Conservation (phyloP, 1,140 invertebrate genomes). For the Drosophila ercepeae region DNA sequence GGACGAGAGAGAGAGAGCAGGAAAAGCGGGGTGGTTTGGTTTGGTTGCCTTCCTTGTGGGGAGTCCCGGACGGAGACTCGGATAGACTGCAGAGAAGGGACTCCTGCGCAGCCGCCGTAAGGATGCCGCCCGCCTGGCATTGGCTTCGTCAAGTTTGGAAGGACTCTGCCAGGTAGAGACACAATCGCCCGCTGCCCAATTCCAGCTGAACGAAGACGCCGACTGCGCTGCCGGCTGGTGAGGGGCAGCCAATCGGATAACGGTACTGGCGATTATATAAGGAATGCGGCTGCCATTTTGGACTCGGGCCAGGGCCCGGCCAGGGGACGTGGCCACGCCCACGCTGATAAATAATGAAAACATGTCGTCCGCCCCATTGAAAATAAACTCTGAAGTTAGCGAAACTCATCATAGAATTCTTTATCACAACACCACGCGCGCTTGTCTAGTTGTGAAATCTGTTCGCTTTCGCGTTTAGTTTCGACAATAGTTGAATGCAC, state of each 20-base stretch:
- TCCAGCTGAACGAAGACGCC: constrained; percentile 74
- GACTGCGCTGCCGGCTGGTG: constrained; percentile 36
- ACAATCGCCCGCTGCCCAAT: constrained; percentile 52
- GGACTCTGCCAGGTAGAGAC: constrained; percentile 45
- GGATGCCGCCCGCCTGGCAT: constrained; percentile 41
- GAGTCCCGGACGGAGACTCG: too few relatives aligned
- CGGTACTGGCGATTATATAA: constrained; percentile 45
- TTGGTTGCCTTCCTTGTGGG: neutral
- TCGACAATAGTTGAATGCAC: constrained; percentile 67
- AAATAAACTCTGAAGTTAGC: constrained; percentile 83
- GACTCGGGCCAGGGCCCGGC: constrained; percentile 8
- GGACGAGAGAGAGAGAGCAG: neutral
- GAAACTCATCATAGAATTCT: constrained; percentile 84
- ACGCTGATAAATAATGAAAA: constrained; percentile 82
- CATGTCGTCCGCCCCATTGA: constrained; percentile 83
- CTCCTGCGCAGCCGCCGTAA: constrained; percentile 56
- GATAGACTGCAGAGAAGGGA: neutral
- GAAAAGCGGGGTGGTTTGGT: neutral
- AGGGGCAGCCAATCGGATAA: constrained; percentile 48
- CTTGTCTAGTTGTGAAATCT: constrained; percentile 84
- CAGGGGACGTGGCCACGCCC: constrained; percentile 61
- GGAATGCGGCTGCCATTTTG: constrained; percentile 67
- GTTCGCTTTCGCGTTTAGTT: constrained; percentile 80
- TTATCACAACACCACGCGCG: constrained; percentile 82
- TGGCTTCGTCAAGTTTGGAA: constrained; percentile 75